Evolutionary conservation across 2,797 vertebrate genomes (phyloP).

Genomic region (Aselliscus stoliczkanus): DNA sequence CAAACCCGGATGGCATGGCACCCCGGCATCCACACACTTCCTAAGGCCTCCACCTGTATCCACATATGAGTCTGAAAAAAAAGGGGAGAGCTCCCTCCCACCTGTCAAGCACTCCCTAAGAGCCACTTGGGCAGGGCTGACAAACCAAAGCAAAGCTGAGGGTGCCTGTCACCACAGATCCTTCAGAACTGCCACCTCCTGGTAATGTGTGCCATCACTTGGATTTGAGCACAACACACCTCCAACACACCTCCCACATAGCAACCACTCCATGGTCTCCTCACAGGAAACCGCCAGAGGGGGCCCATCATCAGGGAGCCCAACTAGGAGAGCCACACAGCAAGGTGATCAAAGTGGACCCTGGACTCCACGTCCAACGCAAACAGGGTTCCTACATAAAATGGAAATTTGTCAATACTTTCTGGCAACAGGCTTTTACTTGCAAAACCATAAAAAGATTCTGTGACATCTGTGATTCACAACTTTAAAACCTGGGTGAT

Average conservation of each 20-base stretch:
- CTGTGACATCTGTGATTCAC: not conserved
- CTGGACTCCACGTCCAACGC: rapidly evolving
- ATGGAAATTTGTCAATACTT: not conserved
- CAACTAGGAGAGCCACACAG: not conserved
- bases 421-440: not conserved
- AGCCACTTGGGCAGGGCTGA: not conserved
- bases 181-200: not conserved
- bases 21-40: not conserved
- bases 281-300: not conserved
- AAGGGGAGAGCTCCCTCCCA: not conserved
- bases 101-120: not conserved
- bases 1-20: not conserved
- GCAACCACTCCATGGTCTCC: too few species aligned
- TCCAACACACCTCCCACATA: not conserved
- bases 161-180: not conserved
- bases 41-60: not conserved
- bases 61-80: not conserved
- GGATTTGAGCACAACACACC: not conserved
- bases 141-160: not conserved
- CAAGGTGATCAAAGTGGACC: not conserved
- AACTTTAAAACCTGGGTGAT: not conserved
- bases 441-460: not conserved
- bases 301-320: too few species aligned
- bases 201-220: not conserved
- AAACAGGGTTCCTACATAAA: not conserved